phyloP scores from a whole-genome alignment of 1,140 invertebrate genomes.

The Caerostris darwini region DNA sequence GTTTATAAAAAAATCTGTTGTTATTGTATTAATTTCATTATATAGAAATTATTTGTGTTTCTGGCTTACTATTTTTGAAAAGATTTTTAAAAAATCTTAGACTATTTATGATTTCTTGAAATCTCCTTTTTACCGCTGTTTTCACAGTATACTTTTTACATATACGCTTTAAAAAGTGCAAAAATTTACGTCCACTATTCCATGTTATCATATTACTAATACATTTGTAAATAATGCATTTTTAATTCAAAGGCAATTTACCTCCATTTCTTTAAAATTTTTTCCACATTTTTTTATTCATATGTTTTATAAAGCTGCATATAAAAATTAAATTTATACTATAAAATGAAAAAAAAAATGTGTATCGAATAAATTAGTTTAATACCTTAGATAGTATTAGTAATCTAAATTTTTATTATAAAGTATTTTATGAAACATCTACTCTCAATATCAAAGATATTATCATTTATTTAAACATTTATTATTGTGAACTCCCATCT shows the following conservation, averaged over 20 bases:
- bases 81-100: no score
- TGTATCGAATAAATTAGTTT: background rate
- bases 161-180: background rate
- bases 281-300: conserved; percentile 22
- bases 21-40: no score
- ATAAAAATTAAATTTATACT: conserved; percentile 12
- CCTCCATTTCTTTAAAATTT: conserved; percentile 6
- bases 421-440: conserved; percentile 35
- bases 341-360: background rate
- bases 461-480: conserved; percentile 28
- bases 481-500: background rate
- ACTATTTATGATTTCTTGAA: background rate
- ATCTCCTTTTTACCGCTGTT: background rate
- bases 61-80: no score
- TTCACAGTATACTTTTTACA: background rate
- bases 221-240: conserved; percentile 23
- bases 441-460: conserved; percentile 27
- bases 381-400: conserved; percentile 9
- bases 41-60: no score
- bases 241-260: conserved; percentile 6
- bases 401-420: conserved; percentile 4
- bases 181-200: conserved; percentile 1
- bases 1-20: no score
- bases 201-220: background rate
- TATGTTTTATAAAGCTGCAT: conserved; percentile 36